Evolutionary conservation across 2,797 vertebrate species (phyloP), one percentile per base, ranked within the genome.

Genomic region (Ceyx erithaca): DNA sequence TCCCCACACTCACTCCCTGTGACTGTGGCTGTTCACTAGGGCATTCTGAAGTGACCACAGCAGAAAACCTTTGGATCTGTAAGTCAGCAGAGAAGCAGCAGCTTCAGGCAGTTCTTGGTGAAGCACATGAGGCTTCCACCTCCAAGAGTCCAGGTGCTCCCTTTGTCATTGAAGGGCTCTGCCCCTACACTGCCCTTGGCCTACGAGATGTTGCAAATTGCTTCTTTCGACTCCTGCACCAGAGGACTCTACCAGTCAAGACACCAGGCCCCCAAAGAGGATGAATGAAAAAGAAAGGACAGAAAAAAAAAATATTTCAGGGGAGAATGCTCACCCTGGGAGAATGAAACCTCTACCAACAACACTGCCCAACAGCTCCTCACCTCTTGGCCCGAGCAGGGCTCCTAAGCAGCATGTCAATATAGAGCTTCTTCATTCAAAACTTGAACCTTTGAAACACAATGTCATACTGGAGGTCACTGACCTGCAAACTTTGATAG

Each of bases 1-100:
- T 95, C 97, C 35, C 86, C 93, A 17, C 69, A 19, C n/a, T 90
- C 91, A 8, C 75, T 97, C 89, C 97, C 98, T 0, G 96, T 98
- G 69, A 97, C 97, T 1, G 97, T 94, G 41, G 96, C 97, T 41
- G 95, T 97, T 79, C 97, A 96, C 55, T 98, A 97, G 97, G 55
- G 21, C 5, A 2, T 57, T 46, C 40, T 9, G 55, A 62, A 35
- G 31, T 3, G 6, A n/a, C 15, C 2, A 1, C 54, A 46, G 41
- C 59, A 80, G 30, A 78, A 87, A 80, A 17, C 14, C 25, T 73
- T 49, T 52, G 49, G n/a, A 57, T 30, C 55, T 57, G 0, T 5
- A 45, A 59, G 37, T 1, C 2, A 3, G 7, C 12, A 35, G 73
- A 66, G 45, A 59, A 73, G 77, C 76, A 87, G 61, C 66, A 63